Evolutionary conservation across 2,113 vertebrate species (phyloP).

Genomic region (Hydrochoerus hydrochaeris): DNA sequence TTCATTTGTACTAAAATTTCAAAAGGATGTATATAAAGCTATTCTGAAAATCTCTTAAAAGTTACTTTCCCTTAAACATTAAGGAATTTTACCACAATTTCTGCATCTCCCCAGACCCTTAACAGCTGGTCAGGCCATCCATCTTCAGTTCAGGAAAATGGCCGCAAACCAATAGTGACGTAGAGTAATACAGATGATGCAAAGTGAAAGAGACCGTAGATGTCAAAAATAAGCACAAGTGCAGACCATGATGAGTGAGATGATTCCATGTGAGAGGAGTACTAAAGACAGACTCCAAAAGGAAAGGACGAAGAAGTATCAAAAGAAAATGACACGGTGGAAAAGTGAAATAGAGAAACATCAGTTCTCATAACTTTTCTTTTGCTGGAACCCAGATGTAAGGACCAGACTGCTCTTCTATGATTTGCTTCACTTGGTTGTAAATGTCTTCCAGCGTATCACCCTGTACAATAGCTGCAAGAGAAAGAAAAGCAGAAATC

Average conservation of each 20-base stretch:
- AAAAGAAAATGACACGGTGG: slow-evolving; percentile 83
- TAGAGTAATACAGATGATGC: slow-evolving; percentile 79
- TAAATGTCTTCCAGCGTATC: slow-evolving; percentile 99
- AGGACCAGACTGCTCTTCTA: slow-evolving; percentile 97
- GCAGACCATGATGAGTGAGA: slow-evolving; percentile 79
- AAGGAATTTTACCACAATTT: slow-evolving; percentile 95
- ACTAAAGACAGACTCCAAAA: slow-evolving; percentile 80
- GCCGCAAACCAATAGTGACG: slow-evolving; percentile 82
- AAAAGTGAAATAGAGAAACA: slow-evolving; percentile 79
- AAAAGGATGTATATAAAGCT: slow-evolving; percentile 94
- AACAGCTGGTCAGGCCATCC: slow-evolving; percentile 91
- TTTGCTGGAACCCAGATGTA: slow-evolving; percentile 98
- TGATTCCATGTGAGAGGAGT: slow-evolving; percentile 75
- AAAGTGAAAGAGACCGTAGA: slow-evolving; percentile 84
- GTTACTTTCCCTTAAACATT: slow-evolving; percentile 99
- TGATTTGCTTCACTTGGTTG: slow-evolving; percentile 97
- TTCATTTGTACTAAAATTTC: slow-evolving; percentile 89
- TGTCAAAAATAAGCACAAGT: slow-evolving; percentile 81
- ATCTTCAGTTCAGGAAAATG: slow-evolving; percentile 85
- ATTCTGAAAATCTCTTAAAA: slow-evolving; percentile 91
- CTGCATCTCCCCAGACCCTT: slow-evolving; percentile 85
- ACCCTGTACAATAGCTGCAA: slow-evolving; percentile 96
- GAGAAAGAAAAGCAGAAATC: slow-evolving; percentile 75
- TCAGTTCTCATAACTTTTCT: slow-evolving; percentile 95
- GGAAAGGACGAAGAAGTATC: slow-evolving; percentile 80